Evolutionary conservation across 2,113 vertebrate species (phyloP).

Genomic region (Dromaius novaehollandiae): DNA sequence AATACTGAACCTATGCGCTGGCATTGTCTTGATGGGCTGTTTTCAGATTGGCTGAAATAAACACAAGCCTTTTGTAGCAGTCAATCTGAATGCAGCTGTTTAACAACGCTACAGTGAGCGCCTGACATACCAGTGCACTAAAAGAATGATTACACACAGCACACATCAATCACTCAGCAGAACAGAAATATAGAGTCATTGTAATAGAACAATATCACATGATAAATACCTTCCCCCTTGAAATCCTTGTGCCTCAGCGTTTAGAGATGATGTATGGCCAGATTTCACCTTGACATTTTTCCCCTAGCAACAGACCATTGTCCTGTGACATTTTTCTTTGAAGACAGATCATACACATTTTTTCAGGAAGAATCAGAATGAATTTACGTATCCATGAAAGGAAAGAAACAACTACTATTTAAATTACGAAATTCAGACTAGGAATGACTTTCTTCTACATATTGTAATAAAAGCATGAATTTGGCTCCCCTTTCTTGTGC

Average conservation of each 20-base stretch:
- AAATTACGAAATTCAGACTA: neutral
- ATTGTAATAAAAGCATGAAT: neutral
- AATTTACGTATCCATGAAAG: neutral
- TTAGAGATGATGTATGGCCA: slow-evolving; percentile 71
- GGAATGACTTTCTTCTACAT: neutral
- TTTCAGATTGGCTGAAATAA: neutral
- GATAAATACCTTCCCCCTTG: slow-evolving; percentile 72
- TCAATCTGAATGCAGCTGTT: slow-evolving; percentile 38
- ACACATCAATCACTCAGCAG: slow-evolving; percentile 69
- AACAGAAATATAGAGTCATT: slow-evolving; percentile 69
- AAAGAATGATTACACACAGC: slow-evolving; percentile 66
- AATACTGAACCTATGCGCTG: neutral
- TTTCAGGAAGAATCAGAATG: neutral
- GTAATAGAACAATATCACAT: slow-evolving; percentile 75
- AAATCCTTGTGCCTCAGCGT: slow-evolving; percentile 60
- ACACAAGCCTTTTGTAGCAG: neutral
- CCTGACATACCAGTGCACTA: slow-evolving; percentile 19
- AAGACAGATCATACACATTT: neutral
- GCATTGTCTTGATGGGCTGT: neutral
- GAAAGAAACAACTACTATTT: neutral
- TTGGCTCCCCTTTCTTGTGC: neutral
- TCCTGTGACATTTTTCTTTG: slow-evolving; percentile 41
- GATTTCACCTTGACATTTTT: slow-evolving; percentile 49
- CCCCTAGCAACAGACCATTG: slow-evolving; percentile 16
- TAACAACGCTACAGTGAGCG: slow-evolving; percentile 18